A percentile compares a stretch with the other conserved stretches of the same genome.
Evolutionary conservation across 2,797 vertebrate species (phyloP).

Genomic region (Octomys mimax): DNA sequence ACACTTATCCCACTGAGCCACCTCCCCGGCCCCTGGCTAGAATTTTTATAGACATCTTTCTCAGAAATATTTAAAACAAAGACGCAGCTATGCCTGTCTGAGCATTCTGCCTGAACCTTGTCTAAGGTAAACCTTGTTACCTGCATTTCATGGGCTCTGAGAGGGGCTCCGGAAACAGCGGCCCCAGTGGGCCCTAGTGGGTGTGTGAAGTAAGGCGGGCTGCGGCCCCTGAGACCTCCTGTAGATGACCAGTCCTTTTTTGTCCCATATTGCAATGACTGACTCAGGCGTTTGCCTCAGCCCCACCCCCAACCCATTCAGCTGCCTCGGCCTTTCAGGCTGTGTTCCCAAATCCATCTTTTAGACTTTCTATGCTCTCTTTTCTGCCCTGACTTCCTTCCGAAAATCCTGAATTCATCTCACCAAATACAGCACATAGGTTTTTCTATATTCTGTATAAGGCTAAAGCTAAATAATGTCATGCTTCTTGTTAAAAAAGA

Average conservation of each 20-base stretch:
- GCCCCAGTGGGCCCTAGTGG: background rate
- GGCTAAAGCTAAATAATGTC: background rate
- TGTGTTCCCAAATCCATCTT: background rate
- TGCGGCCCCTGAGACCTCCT: background rate
- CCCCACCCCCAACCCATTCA: background rate
- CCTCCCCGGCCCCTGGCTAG: background rate
- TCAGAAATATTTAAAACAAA: slow-evolving; percentile 20
- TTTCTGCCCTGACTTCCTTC: background rate
- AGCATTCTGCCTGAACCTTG: slow-evolving; percentile 1
- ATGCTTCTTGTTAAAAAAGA: background rate
- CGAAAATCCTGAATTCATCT: background rate
- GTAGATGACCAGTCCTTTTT: background rate
- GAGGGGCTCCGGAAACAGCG: background rate
- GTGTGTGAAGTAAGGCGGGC: background rate
- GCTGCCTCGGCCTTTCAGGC: background rate
- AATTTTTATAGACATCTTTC: slow-evolving; percentile 36
- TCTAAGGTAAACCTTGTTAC: background rate
- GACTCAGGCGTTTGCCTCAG: background rate
- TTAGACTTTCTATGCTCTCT: background rate
- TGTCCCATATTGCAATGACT: background rate
- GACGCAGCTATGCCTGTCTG: background rate
- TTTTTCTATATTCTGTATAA: background rate
- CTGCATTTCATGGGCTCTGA: background rate
- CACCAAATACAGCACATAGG: background rate
- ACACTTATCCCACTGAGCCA: too few species aligned